These are phyloP conservation scores for Pelobates fuscus DNA, from an alignment of 2,113 vertebrate genomes.

Conservation along the genomic window DNA sequence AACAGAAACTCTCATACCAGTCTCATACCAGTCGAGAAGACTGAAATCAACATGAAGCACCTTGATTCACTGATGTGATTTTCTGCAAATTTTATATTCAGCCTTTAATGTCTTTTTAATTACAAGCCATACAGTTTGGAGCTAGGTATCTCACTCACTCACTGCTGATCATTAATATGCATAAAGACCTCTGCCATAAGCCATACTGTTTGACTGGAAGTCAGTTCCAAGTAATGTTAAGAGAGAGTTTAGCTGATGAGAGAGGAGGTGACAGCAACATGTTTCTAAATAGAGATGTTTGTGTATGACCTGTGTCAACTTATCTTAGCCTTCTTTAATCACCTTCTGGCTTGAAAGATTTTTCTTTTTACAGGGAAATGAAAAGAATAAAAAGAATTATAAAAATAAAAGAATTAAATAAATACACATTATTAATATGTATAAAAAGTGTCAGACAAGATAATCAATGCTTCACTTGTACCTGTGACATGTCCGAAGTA, in stretches of 20 bases:
- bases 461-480: too few species aligned
- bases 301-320: conserved; percentile 18
- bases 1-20: too few species aligned
- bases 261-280: conserved; percentile 23
- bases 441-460: too few species aligned
- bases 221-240: background rate
- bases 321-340: background rate
- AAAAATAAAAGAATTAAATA: too few species aligned
- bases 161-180: conserved; percentile 41
- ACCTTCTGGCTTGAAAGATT: conserved; percentile 22
- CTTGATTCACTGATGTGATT: conserved; percentile 1
- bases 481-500: too few species aligned
- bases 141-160: conserved; percentile 25
- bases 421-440: too few species aligned
- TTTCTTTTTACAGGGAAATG: background rate
- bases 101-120: conserved; percentile 41
- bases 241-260: conserved; percentile 23
- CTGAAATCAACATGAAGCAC: too few species aligned
- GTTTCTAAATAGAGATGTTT: conserved; percentile 24
- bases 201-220: conserved; percentile 20
- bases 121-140: conserved; percentile 15
- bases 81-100: background rate
- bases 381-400: too few species aligned
- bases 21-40: too few species aligned
- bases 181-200: conserved; percentile 29